A percentile compares a stretch with the other conserved stretches of the same genome.
Conservation (phyloP, 2,113 vertebrate genomes). For the Archocentrus centrarchus region DNA sequence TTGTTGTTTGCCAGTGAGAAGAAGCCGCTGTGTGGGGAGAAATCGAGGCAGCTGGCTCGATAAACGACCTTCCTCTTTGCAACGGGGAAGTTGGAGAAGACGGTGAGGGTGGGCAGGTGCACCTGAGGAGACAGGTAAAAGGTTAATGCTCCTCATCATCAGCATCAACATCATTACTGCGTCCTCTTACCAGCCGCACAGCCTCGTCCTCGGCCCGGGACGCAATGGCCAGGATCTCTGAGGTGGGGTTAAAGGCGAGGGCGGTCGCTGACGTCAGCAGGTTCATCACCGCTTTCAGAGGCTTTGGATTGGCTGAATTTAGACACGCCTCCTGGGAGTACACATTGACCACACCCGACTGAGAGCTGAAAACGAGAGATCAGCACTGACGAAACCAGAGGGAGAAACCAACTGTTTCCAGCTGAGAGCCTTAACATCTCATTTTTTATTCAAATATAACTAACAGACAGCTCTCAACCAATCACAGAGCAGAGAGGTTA, state of each 20-base stretch:
- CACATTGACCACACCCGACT: slow-evolving; percentile 92
- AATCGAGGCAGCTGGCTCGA: slow-evolving; percentile 86
- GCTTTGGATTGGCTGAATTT: slow-evolving; percentile 83
- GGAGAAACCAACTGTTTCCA: no score
- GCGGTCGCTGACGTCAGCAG: slow-evolving; percentile 88
- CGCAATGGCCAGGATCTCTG: slow-evolving; percentile 91
- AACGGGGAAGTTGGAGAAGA: slow-evolving; percentile 94
- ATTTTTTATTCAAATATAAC: not conserved
- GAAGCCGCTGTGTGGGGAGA: slow-evolving; percentile 95
- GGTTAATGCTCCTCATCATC: not conserved
- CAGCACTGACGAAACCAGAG: no score
- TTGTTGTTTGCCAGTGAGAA: slow-evolving; percentile 94
- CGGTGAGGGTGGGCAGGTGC: slow-evolving; percentile 89
- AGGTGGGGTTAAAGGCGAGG: slow-evolving; percentile 88
- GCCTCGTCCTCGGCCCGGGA: slow-evolving; percentile 87
- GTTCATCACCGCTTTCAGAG: slow-evolving; percentile 92
- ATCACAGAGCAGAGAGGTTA: not conserved
- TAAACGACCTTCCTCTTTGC: slow-evolving; percentile 83
- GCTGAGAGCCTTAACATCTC: no score
- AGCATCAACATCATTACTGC: not conserved
- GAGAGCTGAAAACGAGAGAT: slow-evolving; percentile 73
- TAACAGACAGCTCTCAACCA: not conserved
- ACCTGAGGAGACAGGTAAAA: slow-evolving; percentile 77
- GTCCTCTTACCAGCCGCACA: slow-evolving; percentile 85
- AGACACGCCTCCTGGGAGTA: slow-evolving; percentile 90